Percentiles rank a stretch among this genome's conserved stretches.
These are phyloP conservation scores for Cheirogaleus major DNA, from an alignment of 2,797 vertebrate genomes.

Conservation along the genomic window DNA sequence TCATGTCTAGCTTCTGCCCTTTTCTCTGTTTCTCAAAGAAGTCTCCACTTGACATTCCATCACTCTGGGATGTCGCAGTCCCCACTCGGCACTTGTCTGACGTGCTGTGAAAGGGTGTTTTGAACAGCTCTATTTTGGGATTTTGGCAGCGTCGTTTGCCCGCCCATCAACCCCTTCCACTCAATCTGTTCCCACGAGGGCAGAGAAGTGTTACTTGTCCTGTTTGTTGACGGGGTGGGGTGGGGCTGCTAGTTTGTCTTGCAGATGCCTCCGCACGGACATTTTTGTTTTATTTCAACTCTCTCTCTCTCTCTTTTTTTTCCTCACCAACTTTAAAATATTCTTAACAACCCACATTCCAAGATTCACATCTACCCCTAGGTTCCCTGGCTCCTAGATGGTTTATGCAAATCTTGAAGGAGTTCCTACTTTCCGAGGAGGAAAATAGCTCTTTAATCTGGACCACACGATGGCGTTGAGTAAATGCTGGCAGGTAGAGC, in stretches of 20 bases:
- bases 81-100: background rate
- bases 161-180: background rate
- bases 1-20: background rate
- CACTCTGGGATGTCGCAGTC: background rate
- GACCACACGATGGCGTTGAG: background rate
- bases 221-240: background rate
- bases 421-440: background rate
- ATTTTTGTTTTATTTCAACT: background rate
- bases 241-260: background rate
- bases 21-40: background rate
- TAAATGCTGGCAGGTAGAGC: background rate
- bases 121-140: constrained; percentile 23
- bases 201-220: background rate
- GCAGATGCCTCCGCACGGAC: background rate
- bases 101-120: background rate
- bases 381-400: background rate
- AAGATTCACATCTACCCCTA: background rate
- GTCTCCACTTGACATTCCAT: background rate
- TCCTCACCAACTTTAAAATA: constrained; percentile 38
- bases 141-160: background rate
- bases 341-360: background rate
- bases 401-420: background rate
- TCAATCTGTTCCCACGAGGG: constrained; percentile 16
- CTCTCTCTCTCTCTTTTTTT: background rate
- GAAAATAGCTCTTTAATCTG: background rate